Conservation (phyloP, 2,797 vertebrate species). For the Coilia nasus region DNA sequence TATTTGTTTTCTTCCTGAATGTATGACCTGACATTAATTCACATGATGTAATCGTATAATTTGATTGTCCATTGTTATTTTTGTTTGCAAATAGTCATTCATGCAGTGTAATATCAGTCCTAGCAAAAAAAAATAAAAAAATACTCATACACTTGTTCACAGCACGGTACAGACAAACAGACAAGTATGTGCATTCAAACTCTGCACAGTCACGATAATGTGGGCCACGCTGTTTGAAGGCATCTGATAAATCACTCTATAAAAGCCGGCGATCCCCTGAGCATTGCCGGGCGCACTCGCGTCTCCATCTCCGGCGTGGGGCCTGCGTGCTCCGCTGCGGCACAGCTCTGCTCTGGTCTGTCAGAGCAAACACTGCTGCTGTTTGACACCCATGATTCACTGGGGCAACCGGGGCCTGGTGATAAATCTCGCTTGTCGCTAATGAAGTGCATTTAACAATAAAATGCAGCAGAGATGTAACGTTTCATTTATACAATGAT, state of each 20-base stretch:
- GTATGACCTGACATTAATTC: neutral
- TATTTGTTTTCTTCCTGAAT: neutral
- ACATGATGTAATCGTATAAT: neutral
- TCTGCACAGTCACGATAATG: neutral
- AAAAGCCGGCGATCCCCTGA: neutral
- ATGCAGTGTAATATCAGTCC: no score
- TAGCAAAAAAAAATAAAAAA: neutral
- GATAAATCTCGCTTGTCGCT: constrained; percentile 75
- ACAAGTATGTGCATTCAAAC: neutral
- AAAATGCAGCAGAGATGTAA: constrained; percentile 82
- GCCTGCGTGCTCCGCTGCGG: neutral
- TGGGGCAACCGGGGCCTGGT: constrained; percentile 53
- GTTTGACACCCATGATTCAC: constrained; percentile 28
- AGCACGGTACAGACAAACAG: neutral
- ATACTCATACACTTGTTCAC: neutral
- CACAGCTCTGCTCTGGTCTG: neutral
- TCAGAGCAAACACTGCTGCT: neutral
- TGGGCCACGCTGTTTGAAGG: neutral
- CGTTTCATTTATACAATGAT: constrained; percentile 79
- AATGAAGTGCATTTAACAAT: constrained; percentile 84
- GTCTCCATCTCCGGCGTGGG: neutral
- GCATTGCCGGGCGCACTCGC: neutral
- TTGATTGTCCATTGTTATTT: neutral
- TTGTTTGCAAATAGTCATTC: neutral
- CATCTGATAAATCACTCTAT: constrained; percentile 15